Percentiles rank a stretch among this genome's conserved stretches.
phyloP scores from a whole-genome alignment of 2,113 vertebrate species.

The Dendrocopos noguchii region DNA sequence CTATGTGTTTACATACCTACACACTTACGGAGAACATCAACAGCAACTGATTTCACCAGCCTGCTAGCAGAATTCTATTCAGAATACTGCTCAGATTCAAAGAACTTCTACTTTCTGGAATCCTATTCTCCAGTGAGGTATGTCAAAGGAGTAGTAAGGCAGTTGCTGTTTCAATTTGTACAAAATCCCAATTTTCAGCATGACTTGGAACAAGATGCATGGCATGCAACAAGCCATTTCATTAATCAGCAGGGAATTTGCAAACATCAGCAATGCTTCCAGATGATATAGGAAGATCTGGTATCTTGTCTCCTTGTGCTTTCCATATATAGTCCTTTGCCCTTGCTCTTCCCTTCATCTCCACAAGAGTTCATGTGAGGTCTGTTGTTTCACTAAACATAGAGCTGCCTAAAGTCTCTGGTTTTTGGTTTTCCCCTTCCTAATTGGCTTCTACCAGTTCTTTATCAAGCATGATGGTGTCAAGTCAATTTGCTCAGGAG shows the following conservation, averaged over 20 bases:
- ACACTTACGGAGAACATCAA: neutral
- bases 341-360: slow-evolving; percentile 9
- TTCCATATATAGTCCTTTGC: slow-evolving; percentile 42
- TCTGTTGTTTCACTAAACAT: neutral
- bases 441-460: slow-evolving; percentile 35
- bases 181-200: neutral
- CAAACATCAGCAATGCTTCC: slow-evolving; percentile 33
- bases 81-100: neutral
- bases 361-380: slow-evolving; percentile 6
- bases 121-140: neutral
- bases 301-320: slow-evolving; percentile 11
- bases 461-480: slow-evolving; percentile 31
- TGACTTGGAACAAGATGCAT: slow-evolving; percentile 13
- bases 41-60: neutral
- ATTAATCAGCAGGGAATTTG: slow-evolving; percentile 53
- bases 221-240: slow-evolving; percentile 10
- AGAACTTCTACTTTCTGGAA: neutral
- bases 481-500: slow-evolving; percentile 31
- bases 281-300: slow-evolving; percentile 29
- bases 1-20: neutral
- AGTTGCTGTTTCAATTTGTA: neutral
- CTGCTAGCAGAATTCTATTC: neutral
- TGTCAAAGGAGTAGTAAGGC: neutral
- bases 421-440: neutral
- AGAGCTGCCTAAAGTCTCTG: neutral